A percentile compares a stretch with the other conserved stretches of the same genome.
These are phyloP conservation scores for Nipponacmea schrenckii DNA, from an alignment of 2,888 invertebrate species.

Conservation along the genomic window DNA sequence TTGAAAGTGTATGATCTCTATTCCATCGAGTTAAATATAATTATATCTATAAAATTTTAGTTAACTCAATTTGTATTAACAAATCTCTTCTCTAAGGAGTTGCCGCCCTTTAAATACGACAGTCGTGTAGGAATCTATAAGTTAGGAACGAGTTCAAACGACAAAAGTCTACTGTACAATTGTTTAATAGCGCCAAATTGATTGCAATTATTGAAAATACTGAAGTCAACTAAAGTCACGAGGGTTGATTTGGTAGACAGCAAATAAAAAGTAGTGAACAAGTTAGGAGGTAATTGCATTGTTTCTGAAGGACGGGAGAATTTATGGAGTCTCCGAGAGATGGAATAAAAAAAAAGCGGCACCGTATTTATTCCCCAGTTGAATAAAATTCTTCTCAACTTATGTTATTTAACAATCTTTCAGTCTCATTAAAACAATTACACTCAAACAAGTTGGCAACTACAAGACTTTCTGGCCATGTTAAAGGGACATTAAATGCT, in stretches of 20 bases:
- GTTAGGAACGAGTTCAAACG: background rate
- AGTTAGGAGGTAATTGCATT: background rate
- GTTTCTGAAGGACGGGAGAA: background rate
- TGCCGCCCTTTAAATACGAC: background rate
- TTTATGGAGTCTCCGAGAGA: background rate
- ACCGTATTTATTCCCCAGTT: background rate
- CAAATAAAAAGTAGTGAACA: background rate
- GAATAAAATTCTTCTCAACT: slow-evolving; percentile 3
- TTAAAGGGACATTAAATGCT: too few relatives aligned
- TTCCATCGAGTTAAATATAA: too few relatives aligned
- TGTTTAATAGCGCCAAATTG: slow-evolving; percentile 5
- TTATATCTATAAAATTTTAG: too few relatives aligned
- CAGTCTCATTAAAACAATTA: slow-evolving; percentile 8
- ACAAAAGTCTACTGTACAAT: background rate
- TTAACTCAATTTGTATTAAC: too few relatives aligned
- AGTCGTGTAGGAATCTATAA: too few relatives aligned
- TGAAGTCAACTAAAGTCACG: too few relatives aligned
- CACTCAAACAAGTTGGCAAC: background rate
- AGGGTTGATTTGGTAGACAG: background rate
- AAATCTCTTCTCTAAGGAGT: background rate
- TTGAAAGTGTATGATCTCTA: too few relatives aligned
- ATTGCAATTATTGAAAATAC: background rate
- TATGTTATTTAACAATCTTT: slow-evolving; percentile 5
- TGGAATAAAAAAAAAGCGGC: background rate
- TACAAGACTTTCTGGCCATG: too few relatives aligned